Percentiles rank a stretch among this genome's conserved stretches.
phyloP scores from a whole-genome alignment of 2,888 invertebrate species.

The Diploptera punctata region DNA sequence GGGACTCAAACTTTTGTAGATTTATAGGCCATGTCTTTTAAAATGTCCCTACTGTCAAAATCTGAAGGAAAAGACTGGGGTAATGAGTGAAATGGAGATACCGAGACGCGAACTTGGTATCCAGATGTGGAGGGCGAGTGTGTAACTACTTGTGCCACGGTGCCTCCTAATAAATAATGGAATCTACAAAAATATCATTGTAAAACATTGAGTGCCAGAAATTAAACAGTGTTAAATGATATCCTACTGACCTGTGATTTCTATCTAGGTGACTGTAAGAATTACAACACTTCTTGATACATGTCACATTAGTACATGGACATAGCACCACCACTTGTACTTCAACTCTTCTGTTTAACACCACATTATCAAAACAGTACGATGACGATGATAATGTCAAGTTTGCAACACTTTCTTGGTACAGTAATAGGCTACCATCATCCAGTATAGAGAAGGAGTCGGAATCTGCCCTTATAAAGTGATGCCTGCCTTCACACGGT shows the following conservation, averaged over 20 bases:
- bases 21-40: no score
- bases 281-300: conserved; percentile 28
- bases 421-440: background rate
- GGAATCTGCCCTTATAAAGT: background rate
- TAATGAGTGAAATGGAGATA: no score
- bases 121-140: no score
- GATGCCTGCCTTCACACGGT: background rate
- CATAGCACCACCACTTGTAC: conserved; percentile 14
- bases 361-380: conserved; percentile 15
- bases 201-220: no score
- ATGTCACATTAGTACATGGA: background rate
- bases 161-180: no score
- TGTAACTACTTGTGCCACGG: no score
- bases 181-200: no score
- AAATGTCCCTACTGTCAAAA: no score
- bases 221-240: no score
- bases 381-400: background rate
- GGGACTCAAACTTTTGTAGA: no score
- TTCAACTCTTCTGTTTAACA: background rate
- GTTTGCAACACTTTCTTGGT: background rate
- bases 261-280: background rate
- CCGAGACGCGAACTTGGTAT: no score
- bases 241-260: background rate
- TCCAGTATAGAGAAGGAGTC: background rate
- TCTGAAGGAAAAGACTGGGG: no score